These are phyloP conservation scores for Hoplostethus atlanticus DNA, from an alignment of 2,797 vertebrate species.

Conservation along the genomic window DNA sequence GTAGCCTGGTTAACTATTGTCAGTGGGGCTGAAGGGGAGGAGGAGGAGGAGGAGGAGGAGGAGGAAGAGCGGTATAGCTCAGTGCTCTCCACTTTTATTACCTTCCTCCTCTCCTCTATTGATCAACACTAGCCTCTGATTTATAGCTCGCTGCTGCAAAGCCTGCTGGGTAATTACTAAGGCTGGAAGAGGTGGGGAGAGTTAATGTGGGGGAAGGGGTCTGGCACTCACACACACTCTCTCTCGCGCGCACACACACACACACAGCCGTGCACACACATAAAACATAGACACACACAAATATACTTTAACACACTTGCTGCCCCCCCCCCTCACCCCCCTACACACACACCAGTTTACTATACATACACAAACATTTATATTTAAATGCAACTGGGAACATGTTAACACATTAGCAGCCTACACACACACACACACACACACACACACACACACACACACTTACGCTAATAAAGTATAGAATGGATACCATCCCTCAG, in stretches of 20 bases:
- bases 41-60: constrained; percentile 24
- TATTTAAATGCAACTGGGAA: not conserved
- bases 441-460: constrained; percentile 16
- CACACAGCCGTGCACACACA: constrained; percentile 3
- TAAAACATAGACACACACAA: constrained; percentile 51
- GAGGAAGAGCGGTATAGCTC: constrained; percentile 55
- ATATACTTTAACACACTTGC: constrained; percentile 41
- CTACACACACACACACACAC: constrained; percentile 22
- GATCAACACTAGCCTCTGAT: constrained; percentile 85
- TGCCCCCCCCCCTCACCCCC: constrained; percentile 31
- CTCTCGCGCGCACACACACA: constrained; percentile 23
- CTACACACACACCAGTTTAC: constrained; percentile 1
- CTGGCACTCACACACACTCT: constrained; percentile 13
- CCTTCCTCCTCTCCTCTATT: constrained; percentile 79
- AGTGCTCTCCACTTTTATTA: constrained; percentile 71
- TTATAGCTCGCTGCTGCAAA: constrained; percentile 81
- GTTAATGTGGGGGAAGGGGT: constrained; percentile 72
- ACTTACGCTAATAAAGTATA: constrained; percentile 21
- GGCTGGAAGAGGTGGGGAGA: constrained; percentile 72
- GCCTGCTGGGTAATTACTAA: constrained; percentile 86
- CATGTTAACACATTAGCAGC: not conserved
- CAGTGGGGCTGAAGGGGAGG: constrained; percentile 35
- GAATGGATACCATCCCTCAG: constrained; percentile 18
- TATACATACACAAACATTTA: not conserved
- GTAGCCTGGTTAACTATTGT: constrained; percentile 45